Conservation (phyloP, 1,140 invertebrate species). For the Bacillus rossius region DNA sequence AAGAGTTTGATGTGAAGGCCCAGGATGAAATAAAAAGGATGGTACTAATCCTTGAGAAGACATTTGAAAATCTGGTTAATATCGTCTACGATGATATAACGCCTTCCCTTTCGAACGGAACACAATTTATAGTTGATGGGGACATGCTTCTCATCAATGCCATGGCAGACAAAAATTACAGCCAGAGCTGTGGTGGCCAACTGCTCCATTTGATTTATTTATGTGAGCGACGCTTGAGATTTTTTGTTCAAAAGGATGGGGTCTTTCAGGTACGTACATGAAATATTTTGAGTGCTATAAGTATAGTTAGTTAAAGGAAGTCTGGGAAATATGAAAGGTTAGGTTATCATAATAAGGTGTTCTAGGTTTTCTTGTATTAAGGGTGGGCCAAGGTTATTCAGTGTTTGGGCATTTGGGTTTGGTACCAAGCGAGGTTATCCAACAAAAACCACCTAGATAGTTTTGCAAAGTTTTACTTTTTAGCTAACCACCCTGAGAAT, state of each 20-base stretch:
- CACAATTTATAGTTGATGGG: conserved; percentile 13
- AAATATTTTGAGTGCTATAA: background rate
- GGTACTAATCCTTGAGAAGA: background rate
- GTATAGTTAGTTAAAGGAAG: no score
- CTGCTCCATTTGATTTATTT: conserved; percentile 13
- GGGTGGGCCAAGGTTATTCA: no score
- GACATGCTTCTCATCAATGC: conserved; percentile 1
- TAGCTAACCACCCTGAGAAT: no score
- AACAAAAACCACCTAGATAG: no score
- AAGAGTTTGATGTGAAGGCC: no score
- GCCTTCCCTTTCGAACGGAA: conserved; percentile 6
- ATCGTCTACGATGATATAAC: conserved; percentile 9
- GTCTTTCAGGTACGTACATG: conserved; percentile 1
- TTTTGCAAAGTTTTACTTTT: no score
- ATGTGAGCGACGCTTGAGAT: conserved; percentile 8
- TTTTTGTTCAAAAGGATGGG: conserved; percentile 8
- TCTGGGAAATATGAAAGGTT: no score
- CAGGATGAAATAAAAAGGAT: background rate
- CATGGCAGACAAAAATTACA: conserved; percentile 8
- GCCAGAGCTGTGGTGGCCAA: conserved; percentile 7
- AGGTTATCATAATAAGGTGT: no score
- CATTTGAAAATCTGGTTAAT: background rate
- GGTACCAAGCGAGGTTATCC: no score
- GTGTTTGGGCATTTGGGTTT: no score
- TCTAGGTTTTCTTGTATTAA: no score